Percentiles rank a stretch among this genome's conserved stretches.
phyloP scores from a whole-genome alignment of 1,140 invertebrate species.

The Calephelis virginiensis region DNA sequence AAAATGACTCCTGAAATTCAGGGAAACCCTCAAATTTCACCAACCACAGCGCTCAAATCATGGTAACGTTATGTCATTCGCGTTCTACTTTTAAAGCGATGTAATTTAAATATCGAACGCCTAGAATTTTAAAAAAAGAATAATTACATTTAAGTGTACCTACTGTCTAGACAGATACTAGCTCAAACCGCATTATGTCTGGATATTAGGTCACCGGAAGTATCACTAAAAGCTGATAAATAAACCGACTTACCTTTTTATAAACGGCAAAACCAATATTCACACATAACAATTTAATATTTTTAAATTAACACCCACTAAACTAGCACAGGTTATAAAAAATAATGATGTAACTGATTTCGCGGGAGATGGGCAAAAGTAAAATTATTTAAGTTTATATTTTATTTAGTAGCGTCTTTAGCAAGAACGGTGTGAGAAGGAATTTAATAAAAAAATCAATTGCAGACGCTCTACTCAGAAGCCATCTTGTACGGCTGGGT shows the following conservation, averaged over 20 bases:
- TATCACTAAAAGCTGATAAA: background rate
- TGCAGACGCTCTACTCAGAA: slow-evolving; percentile 5
- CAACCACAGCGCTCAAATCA: background rate
- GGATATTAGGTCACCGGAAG: slow-evolving; percentile 12
- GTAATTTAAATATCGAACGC: slow-evolving; percentile 9
- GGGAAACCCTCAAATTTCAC: slow-evolving; percentile 2
- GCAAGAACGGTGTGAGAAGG: slow-evolving; percentile 6
- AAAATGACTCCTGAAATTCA: slow-evolving; percentile 6
- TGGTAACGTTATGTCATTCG: slow-evolving; percentile 2
- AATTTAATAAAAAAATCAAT: slow-evolving; percentile 14
- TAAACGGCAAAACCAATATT: slow-evolving; percentile 7
- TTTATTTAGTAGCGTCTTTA: slow-evolving; percentile 5
- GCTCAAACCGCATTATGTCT: slow-evolving; percentile 10
- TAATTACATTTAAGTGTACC: background rate
- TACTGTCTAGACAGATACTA: slow-evolving; percentile 4
- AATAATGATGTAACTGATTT: background rate
- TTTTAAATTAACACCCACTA: slow-evolving; percentile 1
- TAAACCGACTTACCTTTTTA: slow-evolving; percentile 1
- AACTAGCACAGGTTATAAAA: slow-evolving; percentile 12
- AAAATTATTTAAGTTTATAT: background rate
- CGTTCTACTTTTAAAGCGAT: background rate
- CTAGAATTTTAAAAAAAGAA: background rate
- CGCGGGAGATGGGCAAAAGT: slow-evolving; percentile 8
- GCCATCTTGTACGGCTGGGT: slow-evolving; percentile 14
- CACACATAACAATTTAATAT: slow-evolving; percentile 16